These are phyloP conservation scores for Ormyrus thymus DNA, from an alignment of 2,888 invertebrate genomes.

Conservation along the genomic window DNA sequence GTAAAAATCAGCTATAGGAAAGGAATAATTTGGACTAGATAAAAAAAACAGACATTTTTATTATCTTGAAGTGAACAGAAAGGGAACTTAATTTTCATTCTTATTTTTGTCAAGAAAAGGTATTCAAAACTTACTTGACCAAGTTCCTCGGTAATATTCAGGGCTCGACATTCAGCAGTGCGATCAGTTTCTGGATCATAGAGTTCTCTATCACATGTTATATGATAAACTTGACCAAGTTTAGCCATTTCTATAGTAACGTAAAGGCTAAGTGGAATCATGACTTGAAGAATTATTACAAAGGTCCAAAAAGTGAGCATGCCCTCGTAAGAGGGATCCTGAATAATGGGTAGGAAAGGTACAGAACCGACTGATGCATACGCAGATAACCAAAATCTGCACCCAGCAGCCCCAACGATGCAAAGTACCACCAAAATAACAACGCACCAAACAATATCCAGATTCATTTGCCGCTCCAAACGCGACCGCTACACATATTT, in stretches of 20 bases:
- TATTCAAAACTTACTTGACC: slow-evolving; percentile 82
- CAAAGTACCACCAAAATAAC: slow-evolving; percentile 92
- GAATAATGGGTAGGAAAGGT: slow-evolving; percentile 82
- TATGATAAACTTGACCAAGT: slow-evolving; percentile 95
- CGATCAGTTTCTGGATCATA: slow-evolving; percentile 90
- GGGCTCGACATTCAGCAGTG: slow-evolving; percentile 91
- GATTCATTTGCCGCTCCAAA: slow-evolving; percentile 95
- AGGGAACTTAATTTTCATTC: too few species aligned
- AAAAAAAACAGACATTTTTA: background rate
- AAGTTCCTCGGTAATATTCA: slow-evolving; percentile 97
- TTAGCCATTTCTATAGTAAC: slow-evolving; percentile 98
- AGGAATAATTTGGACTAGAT: background rate
- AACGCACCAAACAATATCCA: slow-evolving; percentile 97
- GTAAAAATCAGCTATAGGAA: background rate
- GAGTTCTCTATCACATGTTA: slow-evolving; percentile 91
- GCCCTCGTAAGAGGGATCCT: slow-evolving; percentile 83
- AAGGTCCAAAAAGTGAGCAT: slow-evolving; percentile 96
- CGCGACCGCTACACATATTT: slow-evolving; percentile 86
- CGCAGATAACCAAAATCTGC: slow-evolving; percentile 88
- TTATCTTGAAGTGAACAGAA: too few species aligned
- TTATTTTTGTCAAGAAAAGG: background rate
- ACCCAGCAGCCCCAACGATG: slow-evolving; percentile 92
- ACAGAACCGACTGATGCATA: slow-evolving; percentile 76
- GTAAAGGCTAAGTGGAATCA: slow-evolving; percentile 97
- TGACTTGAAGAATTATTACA: slow-evolving; percentile 95